Conservation (phyloP, 2,888 invertebrate genomes). For the Drosophila meridiana region DNA sequence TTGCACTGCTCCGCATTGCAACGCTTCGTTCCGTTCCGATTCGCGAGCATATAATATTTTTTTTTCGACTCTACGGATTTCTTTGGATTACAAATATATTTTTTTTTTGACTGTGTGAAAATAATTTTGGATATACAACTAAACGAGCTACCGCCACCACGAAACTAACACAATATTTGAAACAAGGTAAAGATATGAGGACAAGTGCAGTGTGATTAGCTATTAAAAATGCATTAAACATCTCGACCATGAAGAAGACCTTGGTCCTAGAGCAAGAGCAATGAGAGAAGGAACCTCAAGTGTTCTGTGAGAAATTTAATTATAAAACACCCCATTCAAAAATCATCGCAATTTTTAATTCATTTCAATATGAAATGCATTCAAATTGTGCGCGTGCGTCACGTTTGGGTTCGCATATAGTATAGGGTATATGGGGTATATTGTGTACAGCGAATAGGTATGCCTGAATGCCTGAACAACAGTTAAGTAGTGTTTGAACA, state of each 20-base stretch:
- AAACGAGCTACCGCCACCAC: background rate
- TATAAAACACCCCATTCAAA: conserved; percentile 59
- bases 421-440: conserved; percentile 2
- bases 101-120: conserved; percentile 25
- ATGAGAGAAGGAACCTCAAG: background rate
- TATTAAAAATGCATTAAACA: conserved; percentile 37
- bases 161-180: background rate
- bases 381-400: conserved; percentile 62
- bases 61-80: conserved; percentile 15
- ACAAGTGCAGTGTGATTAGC: conserved; percentile 41
- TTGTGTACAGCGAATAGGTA: background rate
- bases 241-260: conserved; percentile 4
- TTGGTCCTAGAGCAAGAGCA: too few species aligned
- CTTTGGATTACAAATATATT: conserved; percentile 14
- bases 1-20: conserved; percentile 6
- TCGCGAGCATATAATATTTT: conserved; percentile 22
- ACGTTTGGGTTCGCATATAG: conserved; percentile 25
- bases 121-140: conserved; percentile 3
- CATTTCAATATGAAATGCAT: conserved; percentile 27
- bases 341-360: conserved; percentile 56
- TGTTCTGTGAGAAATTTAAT: conserved; percentile 45
- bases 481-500: background rate
- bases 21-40: background rate
- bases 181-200: conserved; percentile 34
- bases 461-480: background rate